phyloP scores from a whole-genome alignment of 2,113 vertebrate genomes.

The Anhinga rufa region DNA sequence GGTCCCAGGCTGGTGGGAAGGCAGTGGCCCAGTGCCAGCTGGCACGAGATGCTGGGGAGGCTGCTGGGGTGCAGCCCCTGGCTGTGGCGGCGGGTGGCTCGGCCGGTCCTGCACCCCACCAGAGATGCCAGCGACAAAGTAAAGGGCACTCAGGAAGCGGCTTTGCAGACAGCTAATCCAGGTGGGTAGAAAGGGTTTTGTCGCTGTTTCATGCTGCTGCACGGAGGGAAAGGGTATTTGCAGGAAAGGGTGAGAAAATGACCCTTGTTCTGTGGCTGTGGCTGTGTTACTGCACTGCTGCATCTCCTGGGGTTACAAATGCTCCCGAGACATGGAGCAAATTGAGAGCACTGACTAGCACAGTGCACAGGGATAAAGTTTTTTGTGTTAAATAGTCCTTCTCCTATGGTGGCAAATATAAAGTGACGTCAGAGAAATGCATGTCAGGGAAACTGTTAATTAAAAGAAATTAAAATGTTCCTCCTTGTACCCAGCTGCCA shows the following conservation, averaged over 20 bases:
- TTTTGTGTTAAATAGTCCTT: background rate
- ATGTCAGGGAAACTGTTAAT: background rate
- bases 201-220: fast-evolving
- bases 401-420: background rate
- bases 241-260: background rate
- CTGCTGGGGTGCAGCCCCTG: background rate
- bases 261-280: fast-evolving
- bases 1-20: background rate
- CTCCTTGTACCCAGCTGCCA: background rate
- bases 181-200: background rate
- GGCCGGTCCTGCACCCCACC: fast-evolving
- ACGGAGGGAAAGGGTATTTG: background rate
- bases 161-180: background rate
- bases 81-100: background rate
- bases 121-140: background rate
- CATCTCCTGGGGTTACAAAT: fast-evolving
- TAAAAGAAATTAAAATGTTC: background rate
- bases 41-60: background rate
- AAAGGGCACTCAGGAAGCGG: fast-evolving
- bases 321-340: fast-evolving
- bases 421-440: background rate
- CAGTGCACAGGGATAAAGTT: background rate
- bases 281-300: too few species aligned
- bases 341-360: background rate
- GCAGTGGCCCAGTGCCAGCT: background rate